Evolutionary conservation across 2,888 invertebrate genomes (phyloP).

Genomic region (Chymomyza caudatula): DNA sequence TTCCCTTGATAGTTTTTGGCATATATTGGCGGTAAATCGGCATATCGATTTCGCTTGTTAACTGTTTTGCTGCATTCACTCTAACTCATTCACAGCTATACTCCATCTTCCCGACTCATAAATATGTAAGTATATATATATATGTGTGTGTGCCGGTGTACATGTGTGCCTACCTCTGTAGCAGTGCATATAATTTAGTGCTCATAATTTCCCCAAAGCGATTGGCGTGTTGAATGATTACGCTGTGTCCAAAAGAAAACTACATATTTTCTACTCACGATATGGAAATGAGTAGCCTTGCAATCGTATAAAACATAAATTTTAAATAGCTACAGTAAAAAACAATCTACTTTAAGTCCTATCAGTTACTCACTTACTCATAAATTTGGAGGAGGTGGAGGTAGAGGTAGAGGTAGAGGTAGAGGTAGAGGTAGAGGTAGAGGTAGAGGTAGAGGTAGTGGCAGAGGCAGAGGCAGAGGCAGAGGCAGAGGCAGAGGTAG

Average conservation of each 20-base stretch:
- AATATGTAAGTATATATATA: not conserved
- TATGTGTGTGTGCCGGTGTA: not conserved
- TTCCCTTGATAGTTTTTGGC: constrained; percentile 14
- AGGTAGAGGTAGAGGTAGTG: no score
- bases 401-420: no score
- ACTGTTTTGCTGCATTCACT: not conserved
- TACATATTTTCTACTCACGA: no score
- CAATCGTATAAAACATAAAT: no score
- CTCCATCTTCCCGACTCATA: not conserved
- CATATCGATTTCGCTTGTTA: constrained; percentile 1
- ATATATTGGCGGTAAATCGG: constrained; percentile 21
- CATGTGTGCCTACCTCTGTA: not conserved
- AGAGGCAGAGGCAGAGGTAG: no score
- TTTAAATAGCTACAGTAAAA: not conserved
- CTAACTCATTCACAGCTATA: not conserved
- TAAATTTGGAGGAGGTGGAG: no score
- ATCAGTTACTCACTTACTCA: no score
- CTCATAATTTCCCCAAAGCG: not conserved
- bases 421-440: no score
- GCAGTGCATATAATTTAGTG: not conserved
- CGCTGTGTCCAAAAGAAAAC: not conserved
- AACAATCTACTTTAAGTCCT: no score
- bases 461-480: no score
- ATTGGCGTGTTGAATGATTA: not conserved
- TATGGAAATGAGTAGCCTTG: no score